Evolutionary conservation across 2,888 invertebrate genomes (phyloP), one percentile per base, ranked within the genome.

Genomic region (Pandemis cinnamomeana): DNA sequence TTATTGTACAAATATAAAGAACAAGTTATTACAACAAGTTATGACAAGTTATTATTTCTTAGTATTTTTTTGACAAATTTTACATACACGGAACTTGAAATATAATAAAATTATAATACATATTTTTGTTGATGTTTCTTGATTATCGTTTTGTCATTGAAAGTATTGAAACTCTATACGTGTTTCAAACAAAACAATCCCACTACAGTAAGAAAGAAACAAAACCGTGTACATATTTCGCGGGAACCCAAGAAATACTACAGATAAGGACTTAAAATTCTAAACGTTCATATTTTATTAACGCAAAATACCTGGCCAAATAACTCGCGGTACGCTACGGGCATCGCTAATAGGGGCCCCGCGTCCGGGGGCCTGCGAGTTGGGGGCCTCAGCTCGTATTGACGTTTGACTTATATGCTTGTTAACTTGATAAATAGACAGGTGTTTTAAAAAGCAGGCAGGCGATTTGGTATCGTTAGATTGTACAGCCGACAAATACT

Each of bases 231-330:
- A 58, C 58, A 58, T 58, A 27, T 58, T 58, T 27, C 5, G 58
- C 64, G 36, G 13, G 7, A 11, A 36, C 64, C 46, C 13, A 48
- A 27, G 27, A 46, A 36, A 36, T 36, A 36, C 27, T 44, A 44
- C 46, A 48, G 64, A 64, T 64, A 11, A 64, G 64, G 67, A 74
- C 70, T 74, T 67, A 44, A 69, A 72, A 72, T 72, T 76, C 76
- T 70, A 76, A 71, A 67, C 72, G 64, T 70, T 27, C 72, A 63
- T 71, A 71, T 74, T 74, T 74, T 74, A 74, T 74, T 74, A 74
- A 70, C 66, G 70, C 70, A 70, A 72, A 76, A 76, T 76, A 74
- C 76, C 74, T 76, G 76, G 36, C 66, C 74, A 74, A 76, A 74
- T 76, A 74, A 74, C 76, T 76, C 66, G 55, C 10, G 62, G 69